Evolutionary conservation across 1,140 invertebrate genomes (phyloP).

Genomic region (Micrasema minimum): DNA sequence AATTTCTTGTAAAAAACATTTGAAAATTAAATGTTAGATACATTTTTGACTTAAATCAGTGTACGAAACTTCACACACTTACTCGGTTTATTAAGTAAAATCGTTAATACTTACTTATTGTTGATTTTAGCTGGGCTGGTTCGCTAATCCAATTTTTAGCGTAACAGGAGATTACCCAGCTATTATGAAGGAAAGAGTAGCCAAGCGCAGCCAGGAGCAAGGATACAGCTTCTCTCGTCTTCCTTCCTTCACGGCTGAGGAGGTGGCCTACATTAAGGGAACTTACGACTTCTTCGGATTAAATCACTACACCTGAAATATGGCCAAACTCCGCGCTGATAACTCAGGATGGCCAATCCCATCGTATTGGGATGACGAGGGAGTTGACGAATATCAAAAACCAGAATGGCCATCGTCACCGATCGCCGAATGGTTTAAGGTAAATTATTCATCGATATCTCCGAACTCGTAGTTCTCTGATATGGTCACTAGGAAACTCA

Average conservation of each 20-base stretch:
- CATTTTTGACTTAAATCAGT: too few species aligned
- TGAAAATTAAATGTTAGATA: too few species aligned
- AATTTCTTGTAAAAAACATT: too few species aligned
- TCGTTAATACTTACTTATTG: too few species aligned
- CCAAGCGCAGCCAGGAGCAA: slow-evolving; percentile 68
- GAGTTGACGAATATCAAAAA: background rate
- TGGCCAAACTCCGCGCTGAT: slow-evolving; percentile 61
- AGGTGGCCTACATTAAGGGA: slow-evolving; percentile 69
- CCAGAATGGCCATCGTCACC: background rate
- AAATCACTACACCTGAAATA: slow-evolving; percentile 69
- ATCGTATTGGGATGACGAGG: slow-evolving; percentile 1
- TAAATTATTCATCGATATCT: background rate
- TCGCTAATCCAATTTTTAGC: slow-evolving; percentile 72
- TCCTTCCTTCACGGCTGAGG: slow-evolving; percentile 67
- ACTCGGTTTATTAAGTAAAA: too few species aligned
- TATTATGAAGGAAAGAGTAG: slow-evolving; percentile 69
- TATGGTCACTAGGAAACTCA: too few species aligned
- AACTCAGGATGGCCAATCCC: slow-evolving; percentile 57
- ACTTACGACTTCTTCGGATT: slow-evolving; percentile 72
- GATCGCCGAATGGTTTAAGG: background rate
- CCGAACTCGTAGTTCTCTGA: too few species aligned
- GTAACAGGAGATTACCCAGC: slow-evolving; percentile 72
- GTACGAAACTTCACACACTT: too few species aligned
- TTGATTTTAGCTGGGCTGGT: slow-evolving; percentile 62
- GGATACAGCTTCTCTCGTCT: slow-evolving; percentile 67